Evolutionary conservation across 2,888 invertebrate species (phyloP).

Genomic region (Harpalus rubripes): DNA sequence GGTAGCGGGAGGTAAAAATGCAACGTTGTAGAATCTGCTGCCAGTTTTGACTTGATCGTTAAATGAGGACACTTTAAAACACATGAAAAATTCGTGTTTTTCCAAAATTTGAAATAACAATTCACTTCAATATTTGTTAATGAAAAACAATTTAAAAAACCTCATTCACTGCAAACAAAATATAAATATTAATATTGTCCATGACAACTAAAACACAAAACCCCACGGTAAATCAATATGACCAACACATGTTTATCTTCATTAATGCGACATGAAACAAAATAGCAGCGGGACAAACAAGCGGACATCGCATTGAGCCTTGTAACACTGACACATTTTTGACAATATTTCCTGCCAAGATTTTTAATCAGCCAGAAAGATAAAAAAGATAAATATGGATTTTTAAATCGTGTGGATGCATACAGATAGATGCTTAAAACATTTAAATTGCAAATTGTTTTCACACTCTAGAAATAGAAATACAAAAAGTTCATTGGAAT

Average conservation of each 20-base stretch:
- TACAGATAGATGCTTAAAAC: constrained; percentile 18
- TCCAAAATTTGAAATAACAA: no score
- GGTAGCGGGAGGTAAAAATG: neutral
- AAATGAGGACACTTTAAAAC: neutral
- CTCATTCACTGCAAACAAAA: neutral
- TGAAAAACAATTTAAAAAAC: neutral
- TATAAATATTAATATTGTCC: neutral
- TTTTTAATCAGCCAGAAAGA: neutral
- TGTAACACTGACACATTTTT: constrained; percentile 6
- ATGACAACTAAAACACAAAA: neutral
- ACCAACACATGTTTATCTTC: neutral
- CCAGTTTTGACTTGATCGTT: neutral
- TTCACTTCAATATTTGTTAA: neutral
- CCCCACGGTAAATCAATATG: neutral
- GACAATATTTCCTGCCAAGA: neutral
- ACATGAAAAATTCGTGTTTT: no score
- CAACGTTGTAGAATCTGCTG: neutral
- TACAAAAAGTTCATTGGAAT: constrained; percentile 16
- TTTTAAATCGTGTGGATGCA: constrained; percentile 35
- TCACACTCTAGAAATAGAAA: constrained; percentile 41
- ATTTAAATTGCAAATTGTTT: constrained; percentile 31
- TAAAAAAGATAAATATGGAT: neutral
- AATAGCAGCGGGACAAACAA: neutral
- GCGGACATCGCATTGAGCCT: neutral
- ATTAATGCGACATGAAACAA: neutral